Evolutionary conservation across 53 echinoderm and acorn worm species (phyloP).

Genomic region (Luidia sarsii): DNA sequence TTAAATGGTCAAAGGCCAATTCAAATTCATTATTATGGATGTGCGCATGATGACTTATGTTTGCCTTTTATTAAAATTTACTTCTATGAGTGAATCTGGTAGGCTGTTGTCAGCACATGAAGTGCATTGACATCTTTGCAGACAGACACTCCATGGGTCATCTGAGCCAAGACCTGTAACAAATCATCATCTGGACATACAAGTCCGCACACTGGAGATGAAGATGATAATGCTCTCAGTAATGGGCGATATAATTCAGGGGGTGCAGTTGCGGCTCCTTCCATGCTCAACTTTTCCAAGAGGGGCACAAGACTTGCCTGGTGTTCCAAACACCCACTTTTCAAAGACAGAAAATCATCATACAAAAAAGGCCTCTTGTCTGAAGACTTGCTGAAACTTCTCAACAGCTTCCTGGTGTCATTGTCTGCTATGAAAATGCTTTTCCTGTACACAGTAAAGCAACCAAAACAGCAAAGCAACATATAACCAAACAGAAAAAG

Average conservation of each 20-base stretch:
- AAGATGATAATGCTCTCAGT: neutral
- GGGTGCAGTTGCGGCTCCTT: neutral
- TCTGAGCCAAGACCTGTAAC: neutral
- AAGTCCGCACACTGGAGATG: conserved; percentile 6
- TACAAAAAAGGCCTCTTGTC: neutral
- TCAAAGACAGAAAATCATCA: neutral
- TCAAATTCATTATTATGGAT: too few relatives aligned
- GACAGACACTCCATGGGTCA: neutral
- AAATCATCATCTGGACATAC: neutral
- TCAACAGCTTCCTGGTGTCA: conserved; percentile 13
- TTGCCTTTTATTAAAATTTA: too few relatives aligned
- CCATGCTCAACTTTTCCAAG: neutral
- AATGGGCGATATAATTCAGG: neutral
- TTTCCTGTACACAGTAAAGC: conserved; percentile 1
- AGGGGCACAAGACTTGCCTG: conserved; percentile 2
- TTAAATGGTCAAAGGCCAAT: too few relatives aligned
- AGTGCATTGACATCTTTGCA: neutral
- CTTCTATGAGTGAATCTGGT: too few relatives aligned
- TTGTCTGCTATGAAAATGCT: neutral
- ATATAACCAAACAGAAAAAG: too few relatives aligned
- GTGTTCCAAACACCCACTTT: neutral
- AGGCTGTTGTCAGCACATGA: neutral
- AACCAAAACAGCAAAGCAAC: too few relatives aligned
- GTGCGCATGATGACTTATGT: too few relatives aligned
- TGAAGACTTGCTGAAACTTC: neutral